phyloP scores from a whole-genome alignment of 2,888 invertebrate species.

The Aleiodes alternator region DNA sequence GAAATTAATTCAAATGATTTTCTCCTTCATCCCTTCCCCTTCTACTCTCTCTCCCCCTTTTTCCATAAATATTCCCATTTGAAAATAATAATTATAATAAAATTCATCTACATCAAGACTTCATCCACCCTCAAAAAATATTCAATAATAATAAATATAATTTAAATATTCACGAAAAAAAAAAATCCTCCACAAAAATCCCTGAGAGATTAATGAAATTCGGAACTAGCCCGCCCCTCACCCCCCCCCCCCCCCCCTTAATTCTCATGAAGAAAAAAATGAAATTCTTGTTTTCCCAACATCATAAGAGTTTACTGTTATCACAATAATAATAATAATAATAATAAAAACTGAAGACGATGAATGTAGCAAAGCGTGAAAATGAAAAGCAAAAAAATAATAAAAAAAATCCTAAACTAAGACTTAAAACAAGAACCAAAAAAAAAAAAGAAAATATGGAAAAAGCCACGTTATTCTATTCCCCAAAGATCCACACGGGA shows the following conservation, averaged over 20 bases:
- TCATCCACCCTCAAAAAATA: no score
- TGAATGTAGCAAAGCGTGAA: not conserved
- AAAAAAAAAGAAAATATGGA: not conserved
- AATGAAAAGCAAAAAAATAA: not conserved
- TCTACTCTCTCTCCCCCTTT: not conserved
- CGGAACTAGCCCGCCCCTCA: no score
- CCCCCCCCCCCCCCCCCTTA: no score
- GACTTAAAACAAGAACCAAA: no score
- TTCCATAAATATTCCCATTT: not conserved
- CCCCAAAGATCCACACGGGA: slow-evolving; percentile 10
- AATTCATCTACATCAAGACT: no score
- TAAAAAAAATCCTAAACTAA: no score
- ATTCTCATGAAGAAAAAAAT: no score
- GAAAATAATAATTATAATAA: no score
- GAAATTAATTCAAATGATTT: slow-evolving; percentile 14
- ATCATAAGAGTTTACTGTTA: slow-evolving; percentile 7
- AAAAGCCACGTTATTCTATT: slow-evolving; percentile 18
- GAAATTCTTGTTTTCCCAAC: not conserved
- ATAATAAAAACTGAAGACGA: slow-evolving; percentile 12
- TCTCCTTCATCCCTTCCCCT: not conserved
- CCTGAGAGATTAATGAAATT: no score
- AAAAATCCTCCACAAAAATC: no score
- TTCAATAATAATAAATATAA: no score
- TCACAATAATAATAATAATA: not conserved
- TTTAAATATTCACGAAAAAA: no score